These are phyloP conservation scores for Ennomos fuscantarius DNA, from an alignment of 2,888 invertebrate genomes.

Conservation along the genomic window DNA sequence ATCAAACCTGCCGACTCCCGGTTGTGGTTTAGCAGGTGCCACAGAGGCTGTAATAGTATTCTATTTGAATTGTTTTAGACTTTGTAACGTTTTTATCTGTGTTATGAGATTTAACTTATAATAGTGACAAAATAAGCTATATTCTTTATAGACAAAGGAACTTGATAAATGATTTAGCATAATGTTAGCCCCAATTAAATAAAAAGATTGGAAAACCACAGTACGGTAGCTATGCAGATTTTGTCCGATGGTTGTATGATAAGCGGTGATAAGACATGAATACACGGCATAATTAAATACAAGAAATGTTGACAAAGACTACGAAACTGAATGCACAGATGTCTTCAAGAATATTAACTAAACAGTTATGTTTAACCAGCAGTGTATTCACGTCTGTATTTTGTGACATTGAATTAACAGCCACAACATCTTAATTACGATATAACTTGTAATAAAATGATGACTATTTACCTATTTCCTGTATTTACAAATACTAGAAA, in stretches of 20 bases:
- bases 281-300: constrained; percentile 38
- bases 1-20: too few relatives aligned
- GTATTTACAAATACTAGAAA: constrained; percentile 20
- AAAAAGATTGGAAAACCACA: constrained; percentile 7
- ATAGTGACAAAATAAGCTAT: too few relatives aligned
- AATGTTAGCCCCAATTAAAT: not conserved
- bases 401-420: constrained; percentile 24
- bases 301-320: constrained; percentile 1
- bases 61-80: too few relatives aligned
- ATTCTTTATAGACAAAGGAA: too few relatives aligned
- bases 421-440: constrained; percentile 17
- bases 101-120: too few relatives aligned
- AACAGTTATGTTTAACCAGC: constrained; percentile 17
- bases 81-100: too few relatives aligned
- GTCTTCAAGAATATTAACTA: constrained; percentile 6
- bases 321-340: constrained; percentile 20
- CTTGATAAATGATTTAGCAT: too few relatives aligned
- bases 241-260: constrained; percentile 50
- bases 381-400: constrained; percentile 23
- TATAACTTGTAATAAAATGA: constrained; percentile 11
- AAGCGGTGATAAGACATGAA: constrained; percentile 47
- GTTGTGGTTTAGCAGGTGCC: too few relatives aligned
- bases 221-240: constrained; percentile 16
- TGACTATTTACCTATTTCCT: constrained; percentile 21
- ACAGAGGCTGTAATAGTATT: too few relatives aligned